These are phyloP conservation scores for Drosophila tristis DNA, from an alignment of 1,140 invertebrate genomes.

Conservation along the genomic window DNA sequence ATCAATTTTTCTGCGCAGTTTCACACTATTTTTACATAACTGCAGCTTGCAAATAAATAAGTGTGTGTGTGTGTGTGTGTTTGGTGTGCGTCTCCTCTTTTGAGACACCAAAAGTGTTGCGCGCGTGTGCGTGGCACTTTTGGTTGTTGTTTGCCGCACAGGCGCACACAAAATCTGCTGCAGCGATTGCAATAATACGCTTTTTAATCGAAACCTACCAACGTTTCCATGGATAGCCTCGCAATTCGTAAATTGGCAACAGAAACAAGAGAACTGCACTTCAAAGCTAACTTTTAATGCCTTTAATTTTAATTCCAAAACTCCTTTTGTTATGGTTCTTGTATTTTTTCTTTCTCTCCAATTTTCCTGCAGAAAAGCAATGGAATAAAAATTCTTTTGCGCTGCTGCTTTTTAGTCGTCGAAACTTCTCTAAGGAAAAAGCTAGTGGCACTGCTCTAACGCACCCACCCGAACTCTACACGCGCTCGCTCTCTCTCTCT, in stretches of 20 bases:
- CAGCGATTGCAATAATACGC: background rate
- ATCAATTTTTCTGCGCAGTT: too few species aligned
- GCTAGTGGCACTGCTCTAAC: constrained; percentile 1
- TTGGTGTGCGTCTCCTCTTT: too few species aligned
- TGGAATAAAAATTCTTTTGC: background rate
- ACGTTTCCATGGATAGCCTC: background rate
- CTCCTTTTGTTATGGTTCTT: background rate
- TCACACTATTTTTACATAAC: background rate
- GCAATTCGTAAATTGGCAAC: background rate
- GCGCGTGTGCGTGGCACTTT: too few species aligned
- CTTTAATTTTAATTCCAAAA: too few species aligned
- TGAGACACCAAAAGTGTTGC: too few species aligned
- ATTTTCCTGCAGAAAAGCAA: too few species aligned
- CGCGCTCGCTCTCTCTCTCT: background rate
- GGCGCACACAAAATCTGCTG: background rate
- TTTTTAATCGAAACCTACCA: background rate
- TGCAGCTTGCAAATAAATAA: background rate
- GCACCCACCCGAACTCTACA: background rate
- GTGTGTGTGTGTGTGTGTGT: too few species aligned
- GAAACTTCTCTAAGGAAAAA: background rate
- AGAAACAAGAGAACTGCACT: too few species aligned
- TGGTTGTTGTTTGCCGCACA: too few species aligned
- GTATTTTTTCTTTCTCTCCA: too few species aligned
- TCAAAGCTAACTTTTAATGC: too few species aligned
- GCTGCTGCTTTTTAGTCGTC: background rate